A percentile compares a stretch with the other conserved stretches of the same genome.
Conservation (phyloP, 2,888 invertebrate genomes). For the Cotesia congregata region DNA sequence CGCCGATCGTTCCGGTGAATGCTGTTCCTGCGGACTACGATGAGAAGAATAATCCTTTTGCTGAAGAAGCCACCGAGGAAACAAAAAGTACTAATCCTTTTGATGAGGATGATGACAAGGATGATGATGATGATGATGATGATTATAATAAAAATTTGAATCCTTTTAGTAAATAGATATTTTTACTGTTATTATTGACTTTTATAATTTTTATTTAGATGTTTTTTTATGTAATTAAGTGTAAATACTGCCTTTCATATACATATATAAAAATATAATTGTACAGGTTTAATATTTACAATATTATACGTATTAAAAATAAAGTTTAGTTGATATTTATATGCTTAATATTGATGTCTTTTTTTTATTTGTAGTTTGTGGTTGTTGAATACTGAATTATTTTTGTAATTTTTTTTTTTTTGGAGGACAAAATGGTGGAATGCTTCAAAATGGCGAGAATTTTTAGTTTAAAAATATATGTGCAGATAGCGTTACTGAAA, state of each 20-base stretch:
- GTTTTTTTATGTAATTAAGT: slow-evolving; percentile 38
- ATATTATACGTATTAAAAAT: slow-evolving; percentile 12
- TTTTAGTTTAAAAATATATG: too few relatives aligned
- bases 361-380: not conserved
- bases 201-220: slow-evolving; percentile 43
- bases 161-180: slow-evolving; percentile 74
- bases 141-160: slow-evolving; percentile 85
- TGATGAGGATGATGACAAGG: slow-evolving; percentile 76
- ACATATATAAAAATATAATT: slow-evolving; percentile 19
- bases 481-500: too few relatives aligned
- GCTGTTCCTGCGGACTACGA: slow-evolving; percentile 73
- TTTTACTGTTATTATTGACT: slow-evolving; percentile 13
- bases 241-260: slow-evolving; percentile 10
- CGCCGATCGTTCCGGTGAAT: slow-evolving; percentile 65
- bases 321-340: slow-evolving; percentile 1
- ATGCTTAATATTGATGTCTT: not conserved
- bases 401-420: slow-evolving; percentile 44
- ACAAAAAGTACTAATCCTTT: slow-evolving; percentile 73
- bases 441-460: slow-evolving; percentile 16
- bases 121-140: slow-evolving; percentile 60
- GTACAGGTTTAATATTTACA: slow-evolving; percentile 19
- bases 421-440: slow-evolving; percentile 27
- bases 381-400: slow-evolving; percentile 17
- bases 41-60: slow-evolving; percentile 78
- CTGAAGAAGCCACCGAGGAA: slow-evolving; percentile 71